Conservation (phyloP, 92 coral and sea anemone species). For the Porites rus region DNA sequence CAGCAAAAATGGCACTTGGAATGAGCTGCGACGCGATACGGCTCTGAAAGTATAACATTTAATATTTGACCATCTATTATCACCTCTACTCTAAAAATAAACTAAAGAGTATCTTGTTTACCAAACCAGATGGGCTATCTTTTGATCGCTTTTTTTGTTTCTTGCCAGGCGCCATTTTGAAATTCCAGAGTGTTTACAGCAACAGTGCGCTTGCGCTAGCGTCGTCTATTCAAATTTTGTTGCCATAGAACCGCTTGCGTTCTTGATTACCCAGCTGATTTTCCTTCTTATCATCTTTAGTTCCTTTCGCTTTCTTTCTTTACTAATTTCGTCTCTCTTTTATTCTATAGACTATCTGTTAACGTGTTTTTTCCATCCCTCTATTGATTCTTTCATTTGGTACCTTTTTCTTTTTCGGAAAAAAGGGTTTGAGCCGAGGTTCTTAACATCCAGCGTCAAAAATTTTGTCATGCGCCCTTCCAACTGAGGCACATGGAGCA, state of each 20-base stretch:
- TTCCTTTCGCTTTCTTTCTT: too few relatives aligned
- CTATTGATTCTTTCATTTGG: too few relatives aligned
- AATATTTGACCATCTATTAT: neutral
- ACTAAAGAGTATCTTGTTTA: constrained; percentile 33
- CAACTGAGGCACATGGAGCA: constrained; percentile 1
- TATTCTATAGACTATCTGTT: too few relatives aligned
- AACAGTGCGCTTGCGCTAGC: constrained; percentile 79
- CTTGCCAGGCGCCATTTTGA: constrained; percentile 98
- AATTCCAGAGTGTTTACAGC: constrained; percentile 49
- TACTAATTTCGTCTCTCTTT: too few relatives aligned
- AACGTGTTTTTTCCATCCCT: too few relatives aligned
- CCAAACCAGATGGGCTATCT: constrained; percentile 64
- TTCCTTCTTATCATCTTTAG: neutral
- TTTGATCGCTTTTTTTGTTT: constrained; percentile 82
- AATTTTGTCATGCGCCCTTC: neutral
- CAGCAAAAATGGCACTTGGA: constrained; percentile 97
- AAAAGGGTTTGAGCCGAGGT: too few relatives aligned
- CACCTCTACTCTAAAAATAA: neutral
- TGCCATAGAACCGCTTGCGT: constrained; percentile 30
- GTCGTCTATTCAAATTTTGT: constrained; percentile 48
- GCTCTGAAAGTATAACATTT: constrained; percentile 59
- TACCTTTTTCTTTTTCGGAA: too few relatives aligned
- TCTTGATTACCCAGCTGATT: neutral
- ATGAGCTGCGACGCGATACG: constrained; percentile 90
- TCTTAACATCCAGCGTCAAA: neutral